Base-by-base conservation (phyloP, 2,797 vertebrate genomes). In the Garrulus glandarius region DNA sequence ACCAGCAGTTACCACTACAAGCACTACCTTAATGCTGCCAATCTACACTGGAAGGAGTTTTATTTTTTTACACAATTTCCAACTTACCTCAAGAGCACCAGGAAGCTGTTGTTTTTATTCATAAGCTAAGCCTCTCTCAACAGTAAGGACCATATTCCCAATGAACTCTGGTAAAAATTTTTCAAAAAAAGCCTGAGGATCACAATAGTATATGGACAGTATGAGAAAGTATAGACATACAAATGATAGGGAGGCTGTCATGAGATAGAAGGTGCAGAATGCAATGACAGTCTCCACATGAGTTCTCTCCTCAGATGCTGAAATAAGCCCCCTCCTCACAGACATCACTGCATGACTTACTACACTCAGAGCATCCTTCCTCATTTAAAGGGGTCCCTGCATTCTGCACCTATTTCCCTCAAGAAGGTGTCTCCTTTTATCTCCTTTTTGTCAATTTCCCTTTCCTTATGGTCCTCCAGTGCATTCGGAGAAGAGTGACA, bases 161-260 rank as follows among this genome's bases (percentile, higher is more conserved):
- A 2, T 22, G 15, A 87, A 43, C 7, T 77, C n/a, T n/a, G 18
- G 32, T 23, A 47, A 61, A 36, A 59, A 4, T 2, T 29, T 70
- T 81, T 59, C 32, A 67, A 50, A 47, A 6, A 72, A 46, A 36
- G 10, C 19, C n/a, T 74, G 30, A 55, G 20, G 36, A 70, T 10
- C 13, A 22, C 53, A 61, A 21, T n/a, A 16, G 10, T 18, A 5
- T 30, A 4, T 5, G 52, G 41, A 17, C 19, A 59, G 19, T 43
- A 32, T 49, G 41, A 64, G 4, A 36, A 20, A 37, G 26, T 19
- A 20, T 4, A 89, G 30, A 10, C 14, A 53, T 5, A 27, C 13
- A 43, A 22, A 9, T 4, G 1, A 36, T 1, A 50, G 32, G 13
- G 41, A 50, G 8, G 11, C 5, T 52, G 20, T 29, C 20, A 7